Evolutionary conservation across 2,797 vertebrate species (phyloP), one percentile per base, ranked within the genome.

Genomic region (Parotocinclus haroldoi): DNA sequence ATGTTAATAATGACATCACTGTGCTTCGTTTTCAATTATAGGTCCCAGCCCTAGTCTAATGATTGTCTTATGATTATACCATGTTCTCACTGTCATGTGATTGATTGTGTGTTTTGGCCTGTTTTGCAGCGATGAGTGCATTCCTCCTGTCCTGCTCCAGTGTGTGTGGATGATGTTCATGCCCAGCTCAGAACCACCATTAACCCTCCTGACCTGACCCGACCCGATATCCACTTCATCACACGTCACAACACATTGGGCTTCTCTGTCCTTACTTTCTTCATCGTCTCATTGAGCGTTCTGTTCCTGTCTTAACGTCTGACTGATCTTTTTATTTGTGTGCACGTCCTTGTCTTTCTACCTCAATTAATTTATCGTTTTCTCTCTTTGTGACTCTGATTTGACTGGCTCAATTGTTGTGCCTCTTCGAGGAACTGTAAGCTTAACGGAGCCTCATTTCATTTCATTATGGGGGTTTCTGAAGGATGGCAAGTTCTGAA

Each of bases 81-180:
- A 13, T 19, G 27, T 53, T 63, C 45, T 51, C 57, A 50, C 51
- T 50, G 46, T 50, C 45, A 42, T 72, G 12, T 76, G 66, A 78
- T 45, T 64, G 27, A 69, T 62, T 79, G 72, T 88, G 77, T 89
- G 80, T 88, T 77, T 81, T 80, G 76, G 72, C 80, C 65, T 82
- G 86, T 88, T 79, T 79, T 76, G 76, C 88, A 91, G 90, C 88
- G 88, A 83, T 91, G 88, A 91, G 81, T 81, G 80, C 79, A 84
- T 62, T 73, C 81, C 78, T 81, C 60, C 81, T 76, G 84, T 78
- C 86, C 80, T 88, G 63, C 69, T 69, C 63, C 60, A 59, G 56
- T 72, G 56, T 70, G 45, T 69, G 63, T 86, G 87, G 87, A 77
- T 83, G 69, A 79, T 83, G 83, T 84, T 81, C 82, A 78, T 84